Conservation (phyloP, 53 echinoderm and acorn worm species). For the Antedon mediterranea region DNA sequence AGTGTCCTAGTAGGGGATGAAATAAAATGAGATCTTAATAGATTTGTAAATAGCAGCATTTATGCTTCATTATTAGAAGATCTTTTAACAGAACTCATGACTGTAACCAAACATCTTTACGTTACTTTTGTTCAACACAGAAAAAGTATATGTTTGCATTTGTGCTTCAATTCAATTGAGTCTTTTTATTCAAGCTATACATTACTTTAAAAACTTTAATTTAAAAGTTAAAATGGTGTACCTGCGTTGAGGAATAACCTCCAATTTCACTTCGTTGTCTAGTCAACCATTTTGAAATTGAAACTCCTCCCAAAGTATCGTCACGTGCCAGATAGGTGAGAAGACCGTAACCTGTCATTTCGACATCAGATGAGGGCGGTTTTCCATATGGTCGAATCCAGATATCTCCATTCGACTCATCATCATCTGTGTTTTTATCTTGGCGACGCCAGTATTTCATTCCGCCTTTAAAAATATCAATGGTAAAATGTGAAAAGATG, state of each 20-base stretch:
- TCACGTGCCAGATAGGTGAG: constrained; percentile 29
- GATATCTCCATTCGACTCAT: background rate
- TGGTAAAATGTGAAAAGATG: too few species aligned
- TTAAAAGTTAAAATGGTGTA: background rate
- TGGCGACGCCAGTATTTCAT: constrained; percentile 26
- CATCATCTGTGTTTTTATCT: background rate
- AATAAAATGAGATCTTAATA: too few species aligned
- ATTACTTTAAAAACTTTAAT: background rate
- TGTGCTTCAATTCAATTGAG: too few species aligned
- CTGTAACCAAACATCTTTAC: too few species aligned
- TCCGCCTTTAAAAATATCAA: constrained; percentile 13
- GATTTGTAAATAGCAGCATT: too few species aligned
- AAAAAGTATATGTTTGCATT: too few species aligned
- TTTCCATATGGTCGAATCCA: constrained; percentile 25
- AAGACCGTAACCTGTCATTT: constrained; percentile 56
- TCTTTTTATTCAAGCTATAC: background rate
- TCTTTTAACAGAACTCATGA: too few species aligned
- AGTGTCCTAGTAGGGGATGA: background rate
- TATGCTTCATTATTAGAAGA: too few species aligned
- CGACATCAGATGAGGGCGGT: constrained; percentile 36
- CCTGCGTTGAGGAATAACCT: constrained; percentile 64
- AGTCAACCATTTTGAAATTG: constrained; percentile 44
- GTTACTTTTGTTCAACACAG: too few species aligned
- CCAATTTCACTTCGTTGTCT: constrained; percentile 46
- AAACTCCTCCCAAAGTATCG: constrained; percentile 17